These are phyloP conservation scores for Halcyon chelicuti DNA, from an alignment of 2,797 vertebrate species.

Conservation along the genomic window DNA sequence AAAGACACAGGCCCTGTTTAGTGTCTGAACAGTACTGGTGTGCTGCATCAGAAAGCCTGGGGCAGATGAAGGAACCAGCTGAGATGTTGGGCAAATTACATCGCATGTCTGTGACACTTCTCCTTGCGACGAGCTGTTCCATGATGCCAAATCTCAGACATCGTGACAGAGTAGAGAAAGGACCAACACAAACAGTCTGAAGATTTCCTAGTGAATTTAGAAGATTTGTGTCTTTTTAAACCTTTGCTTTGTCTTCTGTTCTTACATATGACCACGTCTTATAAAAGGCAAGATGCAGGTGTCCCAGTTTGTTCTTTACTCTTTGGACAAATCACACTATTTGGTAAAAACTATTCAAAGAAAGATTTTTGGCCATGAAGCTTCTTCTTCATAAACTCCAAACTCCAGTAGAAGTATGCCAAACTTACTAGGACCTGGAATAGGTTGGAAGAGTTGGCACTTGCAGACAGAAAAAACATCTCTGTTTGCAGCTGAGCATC, in stretches of 20 bases:
- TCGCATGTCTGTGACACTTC: not conserved
- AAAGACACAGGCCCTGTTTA: not conserved
- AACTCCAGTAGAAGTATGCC: not conserved
- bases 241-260: not conserved
- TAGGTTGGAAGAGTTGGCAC: not conserved
- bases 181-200: not conserved
- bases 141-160: not conserved
- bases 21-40: not conserved
- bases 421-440: not conserved
- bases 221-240: not conserved
- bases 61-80: not conserved
- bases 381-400: not conserved
- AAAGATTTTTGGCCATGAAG: not conserved
- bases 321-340: rapidly evolving
- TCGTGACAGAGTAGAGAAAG: not conserved
- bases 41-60: not conserved
- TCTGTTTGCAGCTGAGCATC: not conserved
- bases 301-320: not conserved
- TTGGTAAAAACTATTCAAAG: not conserved
- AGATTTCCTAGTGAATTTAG: not conserved
- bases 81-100: not conserved
- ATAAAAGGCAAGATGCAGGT: not conserved
- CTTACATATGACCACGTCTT: not conserved
- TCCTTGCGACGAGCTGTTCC: not conserved
- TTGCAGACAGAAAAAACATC: not conserved